Evolutionary conservation across 2,113 vertebrate species (phyloP), one percentile per base, ranked within the genome.

Genomic region (Microcebus lehilahytsara): DNA sequence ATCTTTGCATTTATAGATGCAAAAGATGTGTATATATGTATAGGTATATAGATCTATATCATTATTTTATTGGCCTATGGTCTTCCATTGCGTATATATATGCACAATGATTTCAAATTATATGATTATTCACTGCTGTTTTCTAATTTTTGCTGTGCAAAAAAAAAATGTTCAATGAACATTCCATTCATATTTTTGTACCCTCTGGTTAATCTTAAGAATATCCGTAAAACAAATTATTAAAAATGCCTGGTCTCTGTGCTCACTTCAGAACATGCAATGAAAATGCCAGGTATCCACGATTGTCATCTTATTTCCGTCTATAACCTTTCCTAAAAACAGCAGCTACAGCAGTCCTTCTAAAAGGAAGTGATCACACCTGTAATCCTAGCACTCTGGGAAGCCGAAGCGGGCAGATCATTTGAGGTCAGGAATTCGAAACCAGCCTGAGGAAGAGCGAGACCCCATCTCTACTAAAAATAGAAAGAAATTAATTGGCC

Each of bases 311-410:
- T 16, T 91, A 22, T 91, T 67, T 56, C 9, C 9, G 0, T 6
- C 40, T 77, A 80, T 3, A 62, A 37, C 23, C 25, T 90, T 93
- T 93, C 78, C 62, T 91, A 42, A 93, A 90, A 96, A 83, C 4
- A 79, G 14, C 20, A 58, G 46, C 27, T 42, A 95, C 17, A 80
- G 32, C 5, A 92, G 51, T 79, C 37, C 25, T 86, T 90, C 81
- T 25, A 66, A 93, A 93, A 91, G 25, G 37, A 60, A 77, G 46
- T 9, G 46, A 46, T 46, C 46, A 46, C 46, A 46, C 46, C 46
- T 46, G 46, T 46, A 46, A 46, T 46, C 46, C 46, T 46, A 46
- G 46, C 46, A 46, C 46, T 46, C 46, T 46, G 46, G 46, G 46
- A 46, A 46, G 46, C 46, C 8, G 0, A 46, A 46, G 46, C 46